Percentiles rank a stretch among this genome's conserved stretches.
Evolutionary conservation across 2,888 invertebrate species (phyloP).

Genomic region (Monoplex corrugatus): DNA sequence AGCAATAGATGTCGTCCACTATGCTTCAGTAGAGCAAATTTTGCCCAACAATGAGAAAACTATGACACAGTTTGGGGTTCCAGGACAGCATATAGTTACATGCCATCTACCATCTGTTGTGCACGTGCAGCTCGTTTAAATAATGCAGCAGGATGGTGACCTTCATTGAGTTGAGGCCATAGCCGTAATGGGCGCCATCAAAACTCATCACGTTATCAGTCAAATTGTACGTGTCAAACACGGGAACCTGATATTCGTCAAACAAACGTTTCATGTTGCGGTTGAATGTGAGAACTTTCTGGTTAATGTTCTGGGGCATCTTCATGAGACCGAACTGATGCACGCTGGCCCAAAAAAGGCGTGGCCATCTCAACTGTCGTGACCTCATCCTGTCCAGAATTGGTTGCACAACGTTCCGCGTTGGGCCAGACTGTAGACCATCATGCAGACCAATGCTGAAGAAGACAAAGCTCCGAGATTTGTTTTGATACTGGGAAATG

Average conservation of each 20-base stretch:
- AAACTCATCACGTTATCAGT: background rate
- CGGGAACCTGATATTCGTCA: background rate
- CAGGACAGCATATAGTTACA: no score
- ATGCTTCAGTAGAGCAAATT: no score
- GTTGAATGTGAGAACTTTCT: background rate
- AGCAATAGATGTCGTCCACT: no score
- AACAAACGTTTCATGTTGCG: background rate
- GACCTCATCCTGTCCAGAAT: background rate
- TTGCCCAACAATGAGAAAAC: no score
- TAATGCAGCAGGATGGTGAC: background rate
- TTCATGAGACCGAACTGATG: background rate
- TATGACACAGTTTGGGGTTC: no score
- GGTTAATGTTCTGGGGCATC: background rate
- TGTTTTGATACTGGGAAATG: background rate
- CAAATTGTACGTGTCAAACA: constrained; percentile 12
- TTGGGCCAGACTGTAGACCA: background rate
- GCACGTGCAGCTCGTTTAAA: background rate
- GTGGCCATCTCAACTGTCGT: background rate
- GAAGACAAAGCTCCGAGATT: background rate
- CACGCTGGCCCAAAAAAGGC: background rate
- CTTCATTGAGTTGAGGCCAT: background rate
- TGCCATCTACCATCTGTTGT: background rate
- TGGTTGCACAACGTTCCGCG: background rate
- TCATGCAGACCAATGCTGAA: background rate
- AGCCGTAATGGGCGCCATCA: background rate